phyloP scores from a whole-genome alignment of 2,797 vertebrate species.

The Streptopelia turtur region DNA sequence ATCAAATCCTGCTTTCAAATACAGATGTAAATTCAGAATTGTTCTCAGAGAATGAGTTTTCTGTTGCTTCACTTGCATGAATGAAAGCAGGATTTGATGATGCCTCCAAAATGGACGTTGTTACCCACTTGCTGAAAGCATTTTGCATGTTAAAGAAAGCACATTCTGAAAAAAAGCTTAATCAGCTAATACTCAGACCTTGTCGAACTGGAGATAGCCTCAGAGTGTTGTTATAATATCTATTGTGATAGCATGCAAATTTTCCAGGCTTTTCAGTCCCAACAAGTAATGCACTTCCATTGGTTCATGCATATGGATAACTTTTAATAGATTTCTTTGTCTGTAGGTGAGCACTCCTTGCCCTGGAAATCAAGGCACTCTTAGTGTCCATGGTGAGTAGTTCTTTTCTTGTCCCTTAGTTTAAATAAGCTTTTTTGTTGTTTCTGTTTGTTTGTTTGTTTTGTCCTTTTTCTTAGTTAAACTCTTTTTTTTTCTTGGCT shows the following conservation, averaged over 20 bases:
- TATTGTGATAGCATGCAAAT: neutral
- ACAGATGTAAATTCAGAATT: neutral
- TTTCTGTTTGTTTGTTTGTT: no score
- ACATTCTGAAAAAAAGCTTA: neutral
- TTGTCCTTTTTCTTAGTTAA: neutral
- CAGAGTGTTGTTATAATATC: neutral
- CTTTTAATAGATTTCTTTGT: slow-evolving; percentile 11
- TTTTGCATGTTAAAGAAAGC: neutral
- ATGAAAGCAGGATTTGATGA: neutral
- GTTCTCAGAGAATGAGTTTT: neutral
- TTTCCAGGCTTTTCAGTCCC: neutral
- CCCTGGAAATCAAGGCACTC: slow-evolving; percentile 57
- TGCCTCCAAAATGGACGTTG: neutral
- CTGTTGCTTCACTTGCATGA: neutral
- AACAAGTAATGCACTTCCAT: neutral
- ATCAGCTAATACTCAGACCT: neutral
- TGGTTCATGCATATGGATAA: neutral
- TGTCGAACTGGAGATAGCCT: neutral
- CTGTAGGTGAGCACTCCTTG: slow-evolving; percentile 58
- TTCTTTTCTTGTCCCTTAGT: neutral
- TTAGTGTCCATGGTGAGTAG: slow-evolving; percentile 59
- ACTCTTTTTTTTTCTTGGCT: neutral
- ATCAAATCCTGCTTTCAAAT: neutral
- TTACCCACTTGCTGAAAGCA: neutral
- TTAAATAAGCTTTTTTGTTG: neutral